Evolutionary conservation across 23 tunicate species (phyloP), one percentile per base, ranked within the genome.

Genomic region (Trididemnum nubilum): DNA sequence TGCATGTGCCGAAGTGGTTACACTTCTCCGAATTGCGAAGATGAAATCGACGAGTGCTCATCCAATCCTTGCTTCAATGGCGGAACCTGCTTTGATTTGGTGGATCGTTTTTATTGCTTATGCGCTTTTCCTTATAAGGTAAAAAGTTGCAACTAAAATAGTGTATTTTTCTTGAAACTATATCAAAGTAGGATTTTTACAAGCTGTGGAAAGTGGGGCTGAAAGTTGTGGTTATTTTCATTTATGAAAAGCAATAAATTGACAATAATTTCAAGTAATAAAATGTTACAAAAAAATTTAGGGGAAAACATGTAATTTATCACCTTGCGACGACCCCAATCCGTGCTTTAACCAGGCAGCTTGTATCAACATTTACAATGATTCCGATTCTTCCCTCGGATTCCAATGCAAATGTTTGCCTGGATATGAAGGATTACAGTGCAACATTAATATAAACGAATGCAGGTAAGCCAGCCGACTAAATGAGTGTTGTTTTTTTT

Each of bases 11-110:
- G 72, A 34, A 51, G 63, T 39, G 92, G 97, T 83, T 66, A 79
- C 51, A 40, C 67, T 24, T 61, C 67, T 23, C 31, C 61, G 1
- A 69, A 72, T 71, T 92, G 97, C 67, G 89, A 72, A 71, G 34
- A 51, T 2, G 97, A 92, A 61, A 92, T 83, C 32, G 61, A 92
- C 39, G 97, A 92, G 51, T 92, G 97, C 57, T 36, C 28, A 64
- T 79, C 92, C 28, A 73, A 80, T 44, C 97, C 97, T 2, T 92
- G 97, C 51, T 67, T 76, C 23, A 92, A 92, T 67, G 93, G 93
- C 31, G 97, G 95, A 35, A 72, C 91, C 4, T 92, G 97, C 57
- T 33, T 51, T 30, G 88, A 92, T 51, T 51, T 32, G 7, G 34
- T 88, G 33, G 67, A 75, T 51, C 36, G 70, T 23, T 92, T 70